A percentile compares a stretch with the other conserved stretches of the same genome.
Evolutionary conservation across 2,797 vertebrate genomes (phyloP).

Genomic region (Leptodactylus fallax): DNA sequence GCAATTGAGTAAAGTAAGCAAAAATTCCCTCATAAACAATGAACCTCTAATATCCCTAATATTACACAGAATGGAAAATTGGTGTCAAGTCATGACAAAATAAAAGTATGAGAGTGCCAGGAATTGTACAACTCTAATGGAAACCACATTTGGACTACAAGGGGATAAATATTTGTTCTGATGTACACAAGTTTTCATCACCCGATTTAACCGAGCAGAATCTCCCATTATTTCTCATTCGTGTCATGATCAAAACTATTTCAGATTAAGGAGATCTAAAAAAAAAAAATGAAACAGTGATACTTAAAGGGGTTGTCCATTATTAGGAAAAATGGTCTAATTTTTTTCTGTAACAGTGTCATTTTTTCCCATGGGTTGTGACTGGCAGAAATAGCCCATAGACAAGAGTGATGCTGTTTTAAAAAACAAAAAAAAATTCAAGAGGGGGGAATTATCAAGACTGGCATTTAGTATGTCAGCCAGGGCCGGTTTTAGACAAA

Average conservation of each 20-base stretch:
- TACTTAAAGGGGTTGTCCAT: not conserved
- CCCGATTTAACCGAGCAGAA: not conserved
- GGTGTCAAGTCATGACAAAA: slow-evolving; percentile 1
- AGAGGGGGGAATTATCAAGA: too few species aligned
- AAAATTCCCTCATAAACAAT: not conserved
- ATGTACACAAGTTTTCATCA: too few species aligned
- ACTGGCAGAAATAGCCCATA: not conserved
- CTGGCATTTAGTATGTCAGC: too few species aligned
- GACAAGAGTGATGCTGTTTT: not conserved
- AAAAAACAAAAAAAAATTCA: too few species aligned
- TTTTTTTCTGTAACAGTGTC: not conserved
- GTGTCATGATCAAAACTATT: not conserved
- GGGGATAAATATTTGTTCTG: not conserved
- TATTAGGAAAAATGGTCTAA: not conserved
- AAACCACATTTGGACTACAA: slow-evolving; percentile 35
- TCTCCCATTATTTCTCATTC: not conserved
- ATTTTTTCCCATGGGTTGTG: not conserved
- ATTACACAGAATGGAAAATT: slow-evolving; percentile 35
- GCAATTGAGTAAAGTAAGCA: not conserved
- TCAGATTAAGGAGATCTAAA: not conserved
- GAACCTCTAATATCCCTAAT: not conserved
- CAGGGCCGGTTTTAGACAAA: too few species aligned
- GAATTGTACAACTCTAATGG: slow-evolving; percentile 1
- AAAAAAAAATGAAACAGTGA: not conserved
- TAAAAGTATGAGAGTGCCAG: not conserved